phyloP scores from a whole-genome alignment of 2,888 invertebrate species.

The Melangyna quadrimaculata region DNA sequence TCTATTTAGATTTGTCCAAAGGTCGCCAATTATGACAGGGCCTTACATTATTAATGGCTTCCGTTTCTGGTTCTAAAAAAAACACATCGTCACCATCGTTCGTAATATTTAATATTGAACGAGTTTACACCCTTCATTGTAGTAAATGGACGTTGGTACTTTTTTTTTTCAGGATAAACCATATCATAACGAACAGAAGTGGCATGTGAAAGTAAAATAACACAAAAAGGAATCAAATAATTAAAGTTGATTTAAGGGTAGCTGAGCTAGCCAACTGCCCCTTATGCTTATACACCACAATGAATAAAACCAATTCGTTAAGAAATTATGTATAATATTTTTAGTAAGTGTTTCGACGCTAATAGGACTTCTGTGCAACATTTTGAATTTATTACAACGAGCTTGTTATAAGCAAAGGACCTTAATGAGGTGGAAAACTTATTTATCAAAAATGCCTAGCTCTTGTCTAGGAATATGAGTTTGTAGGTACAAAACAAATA shows the following conservation, averaged over 20 bases:
- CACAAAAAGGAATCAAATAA: conserved; percentile 29
- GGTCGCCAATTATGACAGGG: conserved; percentile 24
- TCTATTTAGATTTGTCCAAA: background rate
- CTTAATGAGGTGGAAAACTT: background rate
- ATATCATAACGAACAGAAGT: conserved; percentile 13
- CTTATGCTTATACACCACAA: too few species aligned
- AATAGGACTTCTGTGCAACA: background rate
- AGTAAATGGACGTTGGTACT: conserved; percentile 23
- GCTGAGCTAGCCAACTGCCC: background rate
- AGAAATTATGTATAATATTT: background rate
- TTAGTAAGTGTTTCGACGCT: background rate
- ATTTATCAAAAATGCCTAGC: background rate
- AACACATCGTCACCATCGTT: background rate
- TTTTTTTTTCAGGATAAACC: background rate
- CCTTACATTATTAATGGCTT: conserved; percentile 46
- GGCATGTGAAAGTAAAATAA: conserved; percentile 47
- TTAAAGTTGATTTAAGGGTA: conserved; percentile 30
- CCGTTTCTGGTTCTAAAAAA: conserved; percentile 47
- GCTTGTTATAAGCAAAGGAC: too few species aligned
- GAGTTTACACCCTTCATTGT: conserved; percentile 26
- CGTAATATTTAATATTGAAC: conserved; percentile 4
- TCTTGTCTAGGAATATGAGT: too few species aligned
- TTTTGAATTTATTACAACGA: conserved; percentile 9
- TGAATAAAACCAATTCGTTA: background rate
- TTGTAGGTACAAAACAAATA: too few species aligned